A percentile compares a stretch with the other conserved stretches of the same genome.
phyloP scores from a whole-genome alignment of 1,140 invertebrate genomes.

The Melitaea cinxia region DNA sequence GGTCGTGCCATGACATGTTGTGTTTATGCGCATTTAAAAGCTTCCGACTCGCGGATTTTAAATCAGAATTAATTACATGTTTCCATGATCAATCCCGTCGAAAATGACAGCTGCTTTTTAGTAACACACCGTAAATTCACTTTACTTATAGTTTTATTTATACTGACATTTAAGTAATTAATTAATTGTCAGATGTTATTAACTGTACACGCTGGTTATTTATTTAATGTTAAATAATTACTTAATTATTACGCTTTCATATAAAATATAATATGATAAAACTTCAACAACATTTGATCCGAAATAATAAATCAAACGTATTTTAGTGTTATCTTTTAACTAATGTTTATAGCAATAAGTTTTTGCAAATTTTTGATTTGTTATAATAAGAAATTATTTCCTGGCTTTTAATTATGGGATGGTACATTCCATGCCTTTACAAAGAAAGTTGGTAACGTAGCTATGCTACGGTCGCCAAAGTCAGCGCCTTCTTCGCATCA shows the following conservation, averaged over 20 bases:
- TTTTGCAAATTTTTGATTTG: too few relatives aligned
- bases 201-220: slow-evolving; percentile 13
- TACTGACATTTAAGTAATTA: slow-evolving; percentile 34
- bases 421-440: too few relatives aligned
- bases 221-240: slow-evolving; percentile 8
- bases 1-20: slow-evolving; percentile 63
- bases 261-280: background rate
- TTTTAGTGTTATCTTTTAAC: too few relatives aligned
- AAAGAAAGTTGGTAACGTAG: too few relatives aligned
- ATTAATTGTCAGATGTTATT: slow-evolving; percentile 32
- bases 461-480: too few relatives aligned
- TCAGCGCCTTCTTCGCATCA: too few relatives aligned
- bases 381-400: too few relatives aligned
- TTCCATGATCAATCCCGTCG: slow-evolving; percentile 50
- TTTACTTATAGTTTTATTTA: slow-evolving; percentile 28
- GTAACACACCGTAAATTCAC: slow-evolving; percentile 27
- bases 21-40: slow-evolving; percentile 77
- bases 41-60: slow-evolving; percentile 65
- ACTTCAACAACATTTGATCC: too few relatives aligned
- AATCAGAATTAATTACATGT: slow-evolving; percentile 67
- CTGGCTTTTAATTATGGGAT: too few relatives aligned
- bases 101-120: slow-evolving; percentile 47
- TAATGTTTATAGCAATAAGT: too few relatives aligned
- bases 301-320: too few relatives aligned
- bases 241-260: background rate